These are phyloP conservation scores for Drosophila paulistorum DNA, from an alignment of 1,140 invertebrate genomes.

Conservation along the genomic window DNA sequence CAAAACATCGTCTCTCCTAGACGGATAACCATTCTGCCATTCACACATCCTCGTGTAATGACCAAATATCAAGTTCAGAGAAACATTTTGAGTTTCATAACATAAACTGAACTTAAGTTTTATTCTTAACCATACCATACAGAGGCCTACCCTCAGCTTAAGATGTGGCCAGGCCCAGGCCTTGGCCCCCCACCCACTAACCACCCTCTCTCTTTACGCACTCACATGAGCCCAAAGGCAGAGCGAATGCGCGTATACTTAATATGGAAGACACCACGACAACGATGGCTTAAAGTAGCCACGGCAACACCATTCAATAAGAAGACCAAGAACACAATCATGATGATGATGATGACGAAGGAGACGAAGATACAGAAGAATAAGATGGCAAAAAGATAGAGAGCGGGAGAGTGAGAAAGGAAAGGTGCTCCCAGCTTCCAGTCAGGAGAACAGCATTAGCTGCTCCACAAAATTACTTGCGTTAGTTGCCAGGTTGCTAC, in stretches of 20 bases:
- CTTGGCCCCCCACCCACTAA: neutral
- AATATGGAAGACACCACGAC: constrained; percentile 58
- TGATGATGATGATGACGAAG: constrained; percentile 12
- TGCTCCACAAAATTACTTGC: constrained; percentile 77
- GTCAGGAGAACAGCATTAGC: constrained; percentile 39
- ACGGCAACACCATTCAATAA: constrained; percentile 62
- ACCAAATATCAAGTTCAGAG: too few species aligned
- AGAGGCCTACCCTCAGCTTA: constrained; percentile 37
- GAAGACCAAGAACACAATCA: constrained; percentile 23
- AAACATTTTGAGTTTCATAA: too few species aligned
- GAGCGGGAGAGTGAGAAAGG: too few species aligned
- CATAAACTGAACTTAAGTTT: too few species aligned
- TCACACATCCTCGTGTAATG: too few species aligned
- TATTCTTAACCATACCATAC: too few species aligned
- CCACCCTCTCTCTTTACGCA: constrained; percentile 6
- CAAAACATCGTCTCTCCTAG: too few species aligned
- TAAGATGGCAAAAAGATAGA: too few species aligned
- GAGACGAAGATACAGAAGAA: too few species aligned
- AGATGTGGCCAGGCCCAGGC: neutral
- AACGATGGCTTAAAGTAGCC: constrained; percentile 71
- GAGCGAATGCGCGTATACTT: constrained; percentile 61
- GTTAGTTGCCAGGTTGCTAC: constrained; percentile 54
- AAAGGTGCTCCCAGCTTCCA: too few species aligned
- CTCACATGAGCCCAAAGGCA: constrained; percentile 44
- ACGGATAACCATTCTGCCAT: too few species aligned